Base-by-base conservation (phyloP, 2,888 invertebrate genomes). In the Epinotia demarniana region DNA sequence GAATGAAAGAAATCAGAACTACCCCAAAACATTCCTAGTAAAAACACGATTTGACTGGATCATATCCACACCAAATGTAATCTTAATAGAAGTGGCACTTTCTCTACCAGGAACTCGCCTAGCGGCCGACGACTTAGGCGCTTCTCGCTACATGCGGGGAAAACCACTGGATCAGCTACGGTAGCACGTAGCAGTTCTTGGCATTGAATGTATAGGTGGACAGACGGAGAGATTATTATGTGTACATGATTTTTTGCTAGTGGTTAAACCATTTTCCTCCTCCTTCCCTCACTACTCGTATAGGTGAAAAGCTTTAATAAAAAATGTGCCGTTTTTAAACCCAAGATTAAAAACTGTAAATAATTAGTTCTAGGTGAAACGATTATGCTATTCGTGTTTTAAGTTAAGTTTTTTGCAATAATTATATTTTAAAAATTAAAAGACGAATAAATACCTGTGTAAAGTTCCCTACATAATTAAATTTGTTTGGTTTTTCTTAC, bases 311-410 rank as follows among this genome's bases (percentile, higher is more conserved):
- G 83, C 82, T 83, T 83, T 82, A 82, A 81, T 13, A 58, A 67
- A 76, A 77, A 72, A 77, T 77, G 82, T 81, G 80, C 81, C 81
- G 81, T 83, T 77, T 75, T 74, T 61, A 73, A 78, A 79, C 80
- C 82, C 80, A 82, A 83, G 80, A 81, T 77, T 68, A 70, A 68
- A 76, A 75, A 71, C 27, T 75, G 75, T 75, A 72, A 53, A 75
- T 75, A 75, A 33, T 18, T 75, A 61, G 9, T 23, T 5, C 43
- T 67, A 71, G 27, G 27, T 62, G 33, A 64, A 43, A 69, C 60
- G 46, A 75, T 66, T 75, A 75, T 71, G 61, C 57, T 75, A 71
- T 60, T 66, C 6, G 66, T 75, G 61, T 75, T 75, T 53, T 62
- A 18, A 49, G 68, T 49, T 64, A 60, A 64, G 19, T 46, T 72